Conservation (phyloP, 1,140 invertebrate species). For the Achatina immaculata region DNA sequence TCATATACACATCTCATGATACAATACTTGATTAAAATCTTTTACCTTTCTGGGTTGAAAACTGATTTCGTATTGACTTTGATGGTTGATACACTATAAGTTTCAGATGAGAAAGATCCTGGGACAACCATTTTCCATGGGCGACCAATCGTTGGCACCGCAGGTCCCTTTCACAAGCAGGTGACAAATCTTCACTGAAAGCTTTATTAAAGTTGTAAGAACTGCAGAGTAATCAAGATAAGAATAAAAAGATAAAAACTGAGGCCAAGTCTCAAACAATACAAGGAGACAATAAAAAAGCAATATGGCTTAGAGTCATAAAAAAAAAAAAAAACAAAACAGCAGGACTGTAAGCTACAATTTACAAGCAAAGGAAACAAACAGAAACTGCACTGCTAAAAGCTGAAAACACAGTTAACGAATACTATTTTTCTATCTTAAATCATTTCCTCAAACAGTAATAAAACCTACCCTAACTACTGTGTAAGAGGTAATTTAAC, state of each 20-base stretch:
- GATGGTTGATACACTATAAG: constrained; percentile 30
- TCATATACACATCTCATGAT: too few relatives aligned
- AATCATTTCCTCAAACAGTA: too few relatives aligned
- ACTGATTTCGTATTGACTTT: constrained; percentile 35
- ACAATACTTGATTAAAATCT: too few relatives aligned
- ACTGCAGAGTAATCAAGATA: constrained; percentile 35
- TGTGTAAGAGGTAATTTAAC: too few relatives aligned
- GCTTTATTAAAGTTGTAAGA: constrained; percentile 50
- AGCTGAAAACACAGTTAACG: too few relatives aligned
- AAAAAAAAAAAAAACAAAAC: neutral
- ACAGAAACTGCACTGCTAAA: too few relatives aligned
- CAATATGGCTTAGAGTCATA: too few relatives aligned
- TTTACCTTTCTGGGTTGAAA: constrained; percentile 35
- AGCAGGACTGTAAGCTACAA: too few relatives aligned
- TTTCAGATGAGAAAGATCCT: constrained; percentile 53
- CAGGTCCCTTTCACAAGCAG: constrained; percentile 57
- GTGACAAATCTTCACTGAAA: constrained; percentile 49
- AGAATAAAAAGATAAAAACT: neutral
- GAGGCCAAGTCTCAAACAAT: neutral
- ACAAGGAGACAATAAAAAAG: neutral
- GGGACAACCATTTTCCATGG: constrained; percentile 64
- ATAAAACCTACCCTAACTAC: too few relatives aligned
- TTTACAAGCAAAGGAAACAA: too few relatives aligned
- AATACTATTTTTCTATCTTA: too few relatives aligned
- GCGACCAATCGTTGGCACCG: constrained; percentile 60